These are phyloP conservation scores for Argyresthia goedartella DNA, from an alignment of 2,888 invertebrate species.

Conservation along the genomic window DNA sequence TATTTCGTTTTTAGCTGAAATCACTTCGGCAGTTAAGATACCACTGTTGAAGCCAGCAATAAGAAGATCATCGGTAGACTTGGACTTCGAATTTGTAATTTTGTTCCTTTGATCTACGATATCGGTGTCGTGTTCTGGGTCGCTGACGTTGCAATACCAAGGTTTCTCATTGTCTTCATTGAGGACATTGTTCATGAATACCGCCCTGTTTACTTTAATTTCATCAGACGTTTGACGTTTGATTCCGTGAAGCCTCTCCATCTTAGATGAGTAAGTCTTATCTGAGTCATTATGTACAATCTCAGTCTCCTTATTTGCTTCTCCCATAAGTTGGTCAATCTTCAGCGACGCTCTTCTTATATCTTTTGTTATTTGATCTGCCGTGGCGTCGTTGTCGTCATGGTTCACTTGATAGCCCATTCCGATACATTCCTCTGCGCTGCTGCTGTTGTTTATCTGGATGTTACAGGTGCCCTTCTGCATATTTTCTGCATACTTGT, in stretches of 20 bases:
- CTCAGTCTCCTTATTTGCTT: slow-evolving; percentile 42
- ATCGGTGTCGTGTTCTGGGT: slow-evolving; percentile 59
- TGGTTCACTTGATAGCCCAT: slow-evolving; percentile 67
- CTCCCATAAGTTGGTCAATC: slow-evolving; percentile 67
- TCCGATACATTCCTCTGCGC: slow-evolving; percentile 57
- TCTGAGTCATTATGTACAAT: slow-evolving; percentile 47
- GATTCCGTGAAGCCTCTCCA: slow-evolving; percentile 70
- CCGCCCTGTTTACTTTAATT: slow-evolving; percentile 56
- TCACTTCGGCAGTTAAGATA: slow-evolving; percentile 39
- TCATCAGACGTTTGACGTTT: slow-evolving; percentile 61
- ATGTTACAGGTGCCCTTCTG: slow-evolving; percentile 36
- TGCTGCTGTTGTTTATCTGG: slow-evolving; percentile 51
- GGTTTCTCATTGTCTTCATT: slow-evolving; percentile 59
- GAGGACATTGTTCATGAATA: slow-evolving; percentile 55
- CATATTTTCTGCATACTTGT: slow-evolving; percentile 38
- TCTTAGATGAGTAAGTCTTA: slow-evolving; percentile 66
- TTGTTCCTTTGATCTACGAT: slow-evolving; percentile 42
- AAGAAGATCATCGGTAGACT: slow-evolving; percentile 49
- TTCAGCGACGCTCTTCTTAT: slow-evolving; percentile 68
- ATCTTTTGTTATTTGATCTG: slow-evolving; percentile 68
- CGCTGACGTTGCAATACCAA: slow-evolving; percentile 66
- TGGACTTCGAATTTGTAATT: slow-evolving; percentile 38
- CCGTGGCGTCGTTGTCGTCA: slow-evolving; percentile 67
- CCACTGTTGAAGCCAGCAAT: slow-evolving; percentile 33
- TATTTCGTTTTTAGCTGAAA: slow-evolving; percentile 58